These are phyloP conservation scores for Alethe castanea DNA, from an alignment of 2,113 vertebrate genomes.

Conservation along the genomic window DNA sequence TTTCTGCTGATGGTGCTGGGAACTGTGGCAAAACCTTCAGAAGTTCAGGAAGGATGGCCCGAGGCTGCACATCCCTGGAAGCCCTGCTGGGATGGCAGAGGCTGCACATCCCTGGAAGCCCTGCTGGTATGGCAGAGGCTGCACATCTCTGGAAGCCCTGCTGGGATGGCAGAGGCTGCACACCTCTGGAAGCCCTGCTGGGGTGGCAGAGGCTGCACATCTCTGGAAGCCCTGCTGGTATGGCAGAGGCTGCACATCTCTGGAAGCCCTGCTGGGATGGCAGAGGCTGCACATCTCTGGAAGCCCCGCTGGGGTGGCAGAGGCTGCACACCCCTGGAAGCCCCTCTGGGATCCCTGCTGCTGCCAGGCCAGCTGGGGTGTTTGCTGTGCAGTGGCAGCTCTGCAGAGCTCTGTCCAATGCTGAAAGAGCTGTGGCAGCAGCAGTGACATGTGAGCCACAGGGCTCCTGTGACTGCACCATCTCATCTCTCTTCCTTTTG, in stretches of 20 bases:
- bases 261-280: not conserved
- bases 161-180: not conserved
- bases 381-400: fast-evolving
- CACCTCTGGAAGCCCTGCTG: not conserved
- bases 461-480: not conserved
- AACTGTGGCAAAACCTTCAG: not conserved
- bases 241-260: fast-evolving
- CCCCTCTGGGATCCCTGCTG: not conserved
- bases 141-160: not conserved
- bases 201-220: fast-evolving
- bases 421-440: not conserved
- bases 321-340: not conserved
- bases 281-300: fast-evolving
- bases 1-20: not conserved
- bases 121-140: too few species aligned
- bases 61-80: fast-evolving
- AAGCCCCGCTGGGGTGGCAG: not conserved
- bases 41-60: not conserved
- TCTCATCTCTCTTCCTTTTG: not conserved
- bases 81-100: not conserved
- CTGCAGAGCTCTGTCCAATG: not conserved
- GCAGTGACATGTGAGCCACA: fast-evolving
- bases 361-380: fast-evolving
- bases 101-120: not conserved
- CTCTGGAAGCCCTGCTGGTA: not conserved